Conservation (phyloP, 30 jellyfish, hydroid and myxozoan species). For the Pseudorhiza aurosa region DNA sequence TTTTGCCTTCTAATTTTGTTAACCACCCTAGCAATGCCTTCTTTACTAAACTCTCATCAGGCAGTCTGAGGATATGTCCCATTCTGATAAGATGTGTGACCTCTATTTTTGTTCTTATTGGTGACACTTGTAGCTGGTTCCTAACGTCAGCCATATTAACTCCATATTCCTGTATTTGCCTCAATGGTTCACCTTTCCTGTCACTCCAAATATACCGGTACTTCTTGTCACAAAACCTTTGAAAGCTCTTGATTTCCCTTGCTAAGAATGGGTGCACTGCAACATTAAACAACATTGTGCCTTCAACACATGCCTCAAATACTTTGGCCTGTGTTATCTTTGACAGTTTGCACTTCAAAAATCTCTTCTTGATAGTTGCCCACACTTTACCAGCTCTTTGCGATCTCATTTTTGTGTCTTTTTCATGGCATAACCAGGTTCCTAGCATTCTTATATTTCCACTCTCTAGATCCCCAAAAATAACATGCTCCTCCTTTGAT, state of each 20-base stretch:
- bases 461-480: conserved; percentile 3
- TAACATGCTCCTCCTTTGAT: not conserved
- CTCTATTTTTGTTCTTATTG: too few species aligned
- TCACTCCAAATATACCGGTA: not conserved
- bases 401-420: not conserved
- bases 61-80: too few species aligned
- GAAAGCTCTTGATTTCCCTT: not conserved
- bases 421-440: not conserved
- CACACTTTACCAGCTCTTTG: not conserved
- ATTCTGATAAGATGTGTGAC: too few species aligned
- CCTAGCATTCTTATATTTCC: not conserved
- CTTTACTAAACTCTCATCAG: too few species aligned
- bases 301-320: not conserved
- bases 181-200: not conserved
- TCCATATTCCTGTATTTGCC: not conserved
- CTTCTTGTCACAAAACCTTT: not conserved
- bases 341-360: not conserved
- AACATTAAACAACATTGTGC: not conserved
- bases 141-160: not conserved
- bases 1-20: too few species aligned
- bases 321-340: not conserved
- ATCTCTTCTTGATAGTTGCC: not conserved
- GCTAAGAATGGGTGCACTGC: not conserved
- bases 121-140: not conserved
- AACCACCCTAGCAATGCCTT: too few species aligned